Percentiles rank a stretch among this genome's conserved stretches.
Conservation (phyloP, 2,888 invertebrate genomes). For the Eueremaeus valkanovi region DNA sequence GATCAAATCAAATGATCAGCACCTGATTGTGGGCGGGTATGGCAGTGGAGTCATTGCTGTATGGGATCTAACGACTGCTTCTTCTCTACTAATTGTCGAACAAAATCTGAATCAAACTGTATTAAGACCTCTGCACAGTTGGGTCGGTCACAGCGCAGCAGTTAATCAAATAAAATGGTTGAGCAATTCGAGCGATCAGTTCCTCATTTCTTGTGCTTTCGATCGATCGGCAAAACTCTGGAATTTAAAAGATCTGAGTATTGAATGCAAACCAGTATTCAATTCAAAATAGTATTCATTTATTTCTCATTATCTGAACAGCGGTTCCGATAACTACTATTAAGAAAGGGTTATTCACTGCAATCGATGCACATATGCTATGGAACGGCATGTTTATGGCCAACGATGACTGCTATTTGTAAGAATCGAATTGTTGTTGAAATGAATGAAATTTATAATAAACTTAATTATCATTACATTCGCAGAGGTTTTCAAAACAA, state of each 20-base stretch:
- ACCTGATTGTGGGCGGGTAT: slow-evolving; percentile 63
- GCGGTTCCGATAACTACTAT: slow-evolving; percentile 52
- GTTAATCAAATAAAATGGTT: slow-evolving; percentile 55
- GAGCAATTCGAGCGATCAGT: slow-evolving; percentile 50
- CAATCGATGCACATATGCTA: slow-evolving; percentile 57
- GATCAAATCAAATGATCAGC: slow-evolving; percentile 50
- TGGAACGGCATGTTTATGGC: slow-evolving; percentile 55
- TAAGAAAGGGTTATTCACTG: slow-evolving; percentile 55
- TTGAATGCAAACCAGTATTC: neutral
- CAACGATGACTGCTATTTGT: slow-evolving; percentile 49
- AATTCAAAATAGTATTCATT: neutral
- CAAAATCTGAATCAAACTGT: slow-evolving; percentile 54
- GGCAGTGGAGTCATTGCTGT: slow-evolving; percentile 63
- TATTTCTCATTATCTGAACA: neutral
- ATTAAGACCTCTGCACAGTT: slow-evolving; percentile 60
- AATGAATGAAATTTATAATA: neutral
- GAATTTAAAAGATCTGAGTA: slow-evolving; percentile 51
- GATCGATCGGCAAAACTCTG: slow-evolving; percentile 44
- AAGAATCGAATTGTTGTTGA: no score
- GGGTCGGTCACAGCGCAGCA: slow-evolving; percentile 60
- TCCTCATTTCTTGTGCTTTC: slow-evolving; percentile 41
- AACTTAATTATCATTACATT: neutral
- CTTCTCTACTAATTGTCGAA: slow-evolving; percentile 56
- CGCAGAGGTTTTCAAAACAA: slow-evolving; percentile 50
- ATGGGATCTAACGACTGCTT: slow-evolving; percentile 60